These are phyloP conservation scores for Anthopleura xanthogrammica DNA, from an alignment of 92 coral and sea anemone species.

Conservation along the genomic window DNA sequence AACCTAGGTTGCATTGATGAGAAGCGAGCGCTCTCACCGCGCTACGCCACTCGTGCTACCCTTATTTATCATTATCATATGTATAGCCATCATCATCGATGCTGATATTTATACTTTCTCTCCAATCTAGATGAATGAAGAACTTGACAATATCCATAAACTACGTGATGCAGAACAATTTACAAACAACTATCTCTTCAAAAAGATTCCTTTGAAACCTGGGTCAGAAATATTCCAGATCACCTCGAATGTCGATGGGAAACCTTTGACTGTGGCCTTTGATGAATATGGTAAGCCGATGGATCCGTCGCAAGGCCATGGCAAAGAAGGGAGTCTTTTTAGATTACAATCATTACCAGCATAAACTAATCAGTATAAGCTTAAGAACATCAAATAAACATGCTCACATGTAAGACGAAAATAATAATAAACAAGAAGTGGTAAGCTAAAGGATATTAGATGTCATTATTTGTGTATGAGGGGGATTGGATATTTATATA, in stretches of 20 bases:
- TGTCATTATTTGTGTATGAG: no score
- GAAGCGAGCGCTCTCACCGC: no score
- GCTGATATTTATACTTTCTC: neutral
- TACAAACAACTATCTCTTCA: neutral
- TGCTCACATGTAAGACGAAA: no score
- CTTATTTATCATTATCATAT: no score
- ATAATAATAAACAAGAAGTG: no score
- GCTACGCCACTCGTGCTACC: no score
- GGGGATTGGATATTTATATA: no score
- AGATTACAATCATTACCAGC: neutral
- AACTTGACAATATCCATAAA: neutral
- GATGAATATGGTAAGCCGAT: neutral
- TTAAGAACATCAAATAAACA: neutral
- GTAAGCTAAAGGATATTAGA: no score
- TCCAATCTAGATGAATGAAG: neutral
- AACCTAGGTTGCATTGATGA: no score
- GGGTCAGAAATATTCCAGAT: conserved; percentile 8
- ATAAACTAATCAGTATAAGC: neutral
- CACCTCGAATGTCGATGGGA: neutral
- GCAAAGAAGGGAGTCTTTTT: neutral
- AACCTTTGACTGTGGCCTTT: neutral
- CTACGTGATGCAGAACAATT: neutral
- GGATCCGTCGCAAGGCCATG: neutral
- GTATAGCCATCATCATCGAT: no score
- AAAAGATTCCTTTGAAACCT: neutral